Conservation (phyloP, 2,113 vertebrate species). For the Rhea pennata region DNA sequence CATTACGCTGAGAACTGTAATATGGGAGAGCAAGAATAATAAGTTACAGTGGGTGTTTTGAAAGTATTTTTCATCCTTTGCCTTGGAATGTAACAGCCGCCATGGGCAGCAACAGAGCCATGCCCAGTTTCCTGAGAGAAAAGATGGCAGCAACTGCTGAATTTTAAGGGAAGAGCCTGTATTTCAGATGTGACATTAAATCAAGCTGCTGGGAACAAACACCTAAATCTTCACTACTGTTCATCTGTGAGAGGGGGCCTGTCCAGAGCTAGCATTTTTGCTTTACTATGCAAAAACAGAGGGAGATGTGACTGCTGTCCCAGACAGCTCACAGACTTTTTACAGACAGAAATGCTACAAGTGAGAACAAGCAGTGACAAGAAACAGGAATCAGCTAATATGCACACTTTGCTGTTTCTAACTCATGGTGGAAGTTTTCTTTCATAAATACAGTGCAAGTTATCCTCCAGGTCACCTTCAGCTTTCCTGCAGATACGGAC, state of each 20-base stretch:
- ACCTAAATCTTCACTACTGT: background rate
- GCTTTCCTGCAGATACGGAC: background rate
- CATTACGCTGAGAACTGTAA: constrained; percentile 11
- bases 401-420: background rate
- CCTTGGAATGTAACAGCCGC: background rate
- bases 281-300: background rate
- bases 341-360: background rate
- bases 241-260: background rate
- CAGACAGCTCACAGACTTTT: background rate
- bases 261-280: background rate
- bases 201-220: background rate
- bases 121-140: background rate
- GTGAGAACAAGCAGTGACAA: background rate
- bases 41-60: background rate
- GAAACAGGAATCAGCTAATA: background rate
- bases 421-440: background rate
- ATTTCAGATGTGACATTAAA: background rate
- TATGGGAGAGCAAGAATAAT: background rate
- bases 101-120: background rate
- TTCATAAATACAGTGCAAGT: background rate
- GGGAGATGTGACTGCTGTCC: background rate
- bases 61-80: constrained; percentile 9
- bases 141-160: background rate
- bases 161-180: background rate
- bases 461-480: background rate